phyloP scores from a whole-genome alignment of 2,888 invertebrate species.

The Melinaea menophilus region DNA sequence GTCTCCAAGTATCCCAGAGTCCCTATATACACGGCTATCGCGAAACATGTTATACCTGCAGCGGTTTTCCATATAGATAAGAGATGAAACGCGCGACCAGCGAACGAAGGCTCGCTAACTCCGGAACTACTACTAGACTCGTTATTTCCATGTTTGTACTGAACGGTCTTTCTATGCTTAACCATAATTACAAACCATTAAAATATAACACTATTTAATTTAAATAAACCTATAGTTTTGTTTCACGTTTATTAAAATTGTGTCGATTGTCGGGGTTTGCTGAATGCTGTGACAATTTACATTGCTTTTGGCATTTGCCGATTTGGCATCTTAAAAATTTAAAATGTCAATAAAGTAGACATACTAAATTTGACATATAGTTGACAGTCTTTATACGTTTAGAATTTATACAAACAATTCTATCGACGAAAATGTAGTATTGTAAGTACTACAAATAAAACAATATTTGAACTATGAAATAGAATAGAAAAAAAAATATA shows the following conservation, averaged over 20 bases:
- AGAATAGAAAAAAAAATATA: too few species aligned
- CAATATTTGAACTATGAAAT: too few species aligned
- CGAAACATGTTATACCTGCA: constrained; percentile 79
- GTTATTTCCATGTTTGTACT: constrained; percentile 45
- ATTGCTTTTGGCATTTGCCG: too few species aligned
- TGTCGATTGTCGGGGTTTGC: too few species aligned
- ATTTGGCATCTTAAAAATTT: too few species aligned
- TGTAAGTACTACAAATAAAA: too few species aligned
- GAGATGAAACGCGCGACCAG: constrained; percentile 43
- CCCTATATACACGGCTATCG: constrained; percentile 85
- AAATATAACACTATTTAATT: neutral
- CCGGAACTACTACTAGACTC: constrained; percentile 59
- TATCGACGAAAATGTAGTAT: too few species aligned
- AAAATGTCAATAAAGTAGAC: too few species aligned
- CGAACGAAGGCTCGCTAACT: constrained; percentile 43
- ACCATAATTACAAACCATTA: constrained; percentile 46
- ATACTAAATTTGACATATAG: too few species aligned
- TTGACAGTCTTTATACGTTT: too few species aligned
- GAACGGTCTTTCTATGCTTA: constrained; percentile 53
- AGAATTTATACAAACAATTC: too few species aligned
- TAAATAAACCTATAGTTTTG: neutral
- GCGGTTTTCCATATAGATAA: constrained; percentile 78
- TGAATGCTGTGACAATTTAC: too few species aligned
- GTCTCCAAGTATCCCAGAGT: constrained; percentile 92
- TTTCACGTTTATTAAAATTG: neutral